A percentile compares a stretch with the other conserved stretches of the same genome.
These are phyloP conservation scores for Penaeus vannamei DNA, from an alignment of 1,140 invertebrate species.

Conservation along the genomic window DNA sequence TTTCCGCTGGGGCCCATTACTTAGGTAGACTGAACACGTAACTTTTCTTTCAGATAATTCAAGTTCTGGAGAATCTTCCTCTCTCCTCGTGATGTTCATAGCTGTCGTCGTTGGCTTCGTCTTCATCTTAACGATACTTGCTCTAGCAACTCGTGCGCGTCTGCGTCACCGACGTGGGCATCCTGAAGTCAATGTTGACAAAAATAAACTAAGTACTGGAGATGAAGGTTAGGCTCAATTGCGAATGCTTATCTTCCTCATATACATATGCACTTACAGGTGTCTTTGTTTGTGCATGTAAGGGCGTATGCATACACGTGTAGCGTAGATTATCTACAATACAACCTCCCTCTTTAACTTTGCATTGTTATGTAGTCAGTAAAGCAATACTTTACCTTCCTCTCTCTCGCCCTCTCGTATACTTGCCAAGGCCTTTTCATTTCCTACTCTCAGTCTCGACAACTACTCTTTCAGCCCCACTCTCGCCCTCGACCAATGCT, in stretches of 20 bases:
- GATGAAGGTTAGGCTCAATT: constrained; percentile 34
- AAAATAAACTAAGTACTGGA: neutral
- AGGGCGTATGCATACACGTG: neutral
- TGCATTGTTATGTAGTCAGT: neutral
- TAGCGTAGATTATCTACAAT: too few species aligned
- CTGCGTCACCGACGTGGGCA: constrained; percentile 11
- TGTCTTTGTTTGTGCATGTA: neutral
- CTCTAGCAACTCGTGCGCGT: constrained; percentile 32
- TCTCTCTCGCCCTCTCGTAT: neutral
- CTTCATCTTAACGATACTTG: constrained; percentile 36
- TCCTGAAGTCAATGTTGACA: neutral
- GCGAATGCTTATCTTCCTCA: too few species aligned
- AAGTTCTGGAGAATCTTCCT: constrained; percentile 12
- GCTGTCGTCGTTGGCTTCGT: constrained; percentile 43
- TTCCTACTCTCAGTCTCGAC: neutral
- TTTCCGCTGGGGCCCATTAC: neutral
- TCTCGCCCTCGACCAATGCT: constrained; percentile 44
- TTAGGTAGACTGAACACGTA: too few species aligned
- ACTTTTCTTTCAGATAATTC: constrained; percentile 28
- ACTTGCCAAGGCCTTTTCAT: neutral
- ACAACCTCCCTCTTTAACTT: too few species aligned
- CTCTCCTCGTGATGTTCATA: constrained; percentile 42
- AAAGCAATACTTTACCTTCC: neutral
- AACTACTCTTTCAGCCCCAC: neutral
- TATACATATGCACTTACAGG: too few species aligned